phyloP scores from a whole-genome alignment of 1,140 invertebrate species.

The Sinonovacula constricta region DNA sequence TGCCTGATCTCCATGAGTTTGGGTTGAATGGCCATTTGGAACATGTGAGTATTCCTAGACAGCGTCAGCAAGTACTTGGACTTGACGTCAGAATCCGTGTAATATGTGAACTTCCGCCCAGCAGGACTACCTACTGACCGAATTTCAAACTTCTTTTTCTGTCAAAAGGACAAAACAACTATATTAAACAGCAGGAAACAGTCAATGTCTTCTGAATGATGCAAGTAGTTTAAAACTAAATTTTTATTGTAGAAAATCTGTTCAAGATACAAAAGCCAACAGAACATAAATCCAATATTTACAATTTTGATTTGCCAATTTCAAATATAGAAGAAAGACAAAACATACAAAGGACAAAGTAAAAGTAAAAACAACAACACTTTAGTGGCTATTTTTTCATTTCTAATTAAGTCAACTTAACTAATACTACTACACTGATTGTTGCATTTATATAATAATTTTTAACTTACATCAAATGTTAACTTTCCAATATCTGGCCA shows the following conservation, averaged over 20 bases:
- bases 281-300: too few relatives aligned
- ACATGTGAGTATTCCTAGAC: slow-evolving; percentile 95
- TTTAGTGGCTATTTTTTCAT: too few relatives aligned
- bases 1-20: slow-evolving; percentile 88
- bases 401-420: too few relatives aligned
- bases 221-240: not conserved
- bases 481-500: slow-evolving; percentile 97
- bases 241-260: not conserved
- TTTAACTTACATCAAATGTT: slow-evolving; percentile 91
- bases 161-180: slow-evolving; percentile 59
- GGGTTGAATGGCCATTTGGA: slow-evolving; percentile 94
- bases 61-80: slow-evolving; percentile 92
- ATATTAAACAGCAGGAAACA: too few relatives aligned
- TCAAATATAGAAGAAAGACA: too few relatives aligned
- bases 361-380: too few relatives aligned
- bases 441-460: too few relatives aligned
- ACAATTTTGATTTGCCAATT: too few relatives aligned
- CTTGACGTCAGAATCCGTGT: slow-evolving; percentile 93
- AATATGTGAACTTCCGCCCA: slow-evolving; percentile 89
- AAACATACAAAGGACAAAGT: too few relatives aligned
- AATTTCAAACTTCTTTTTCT: slow-evolving; percentile 97
- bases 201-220: not conserved
- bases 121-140: slow-evolving; percentile 86
- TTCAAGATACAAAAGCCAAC: slow-evolving; percentile 5
- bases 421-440: too few relatives aligned